Conservation (phyloP, 1,140 invertebrate genomes). For the Aphelenchoides besseyi region DNA sequence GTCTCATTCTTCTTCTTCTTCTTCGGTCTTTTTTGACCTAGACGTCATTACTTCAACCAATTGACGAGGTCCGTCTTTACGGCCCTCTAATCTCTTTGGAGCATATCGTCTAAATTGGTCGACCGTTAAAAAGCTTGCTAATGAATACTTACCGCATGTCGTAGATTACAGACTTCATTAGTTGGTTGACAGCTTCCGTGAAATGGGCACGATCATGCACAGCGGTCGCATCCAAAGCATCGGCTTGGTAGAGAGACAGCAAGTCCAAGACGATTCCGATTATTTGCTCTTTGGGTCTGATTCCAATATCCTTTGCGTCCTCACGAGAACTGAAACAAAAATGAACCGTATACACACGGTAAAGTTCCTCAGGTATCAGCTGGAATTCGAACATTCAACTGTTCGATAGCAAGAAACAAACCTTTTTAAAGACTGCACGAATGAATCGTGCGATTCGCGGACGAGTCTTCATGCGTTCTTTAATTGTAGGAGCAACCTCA, state of each 20-base stretch:
- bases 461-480: conserved; percentile 9
- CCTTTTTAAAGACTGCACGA: conserved; percentile 6
- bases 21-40: too few species aligned
- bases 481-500: not conserved
- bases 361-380: conserved; percentile 15
- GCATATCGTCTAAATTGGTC: not conserved
- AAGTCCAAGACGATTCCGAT: conserved; percentile 14
- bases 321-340: not conserved
- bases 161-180: conserved; percentile 23
- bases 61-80: too few species aligned
- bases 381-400: not conserved
- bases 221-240: not conserved
- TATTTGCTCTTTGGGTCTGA: conserved; percentile 14
- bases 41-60: too few species aligned
- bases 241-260: not conserved
- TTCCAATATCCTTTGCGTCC: conserved; percentile 15
- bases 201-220: conserved; percentile 12
- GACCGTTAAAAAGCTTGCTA: too few species aligned
- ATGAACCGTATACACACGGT: conserved; percentile 1
- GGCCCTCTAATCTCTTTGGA: not conserved
- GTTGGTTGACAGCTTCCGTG: conserved; percentile 11
- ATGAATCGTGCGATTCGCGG: conserved; percentile 6
- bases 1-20: too few species aligned
- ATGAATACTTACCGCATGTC: conserved; percentile 9
- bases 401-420: not conserved